These are phyloP conservation scores for Ecdyonurus torrentis DNA, from an alignment of 2,888 invertebrate genomes.

Conservation along the genomic window DNA sequence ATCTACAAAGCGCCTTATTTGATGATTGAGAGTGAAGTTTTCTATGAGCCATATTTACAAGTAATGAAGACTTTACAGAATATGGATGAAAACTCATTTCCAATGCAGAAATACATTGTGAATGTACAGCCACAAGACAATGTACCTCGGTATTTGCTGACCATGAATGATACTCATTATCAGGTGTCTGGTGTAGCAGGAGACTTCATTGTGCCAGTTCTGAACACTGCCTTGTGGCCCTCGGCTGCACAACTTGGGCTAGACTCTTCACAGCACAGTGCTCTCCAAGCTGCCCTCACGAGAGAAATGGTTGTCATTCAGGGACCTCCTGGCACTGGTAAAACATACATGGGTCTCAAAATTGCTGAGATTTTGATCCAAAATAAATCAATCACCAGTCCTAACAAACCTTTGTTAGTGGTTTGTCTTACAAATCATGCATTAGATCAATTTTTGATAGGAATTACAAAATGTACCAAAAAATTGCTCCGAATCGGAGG, in stretches of 20 bases:
- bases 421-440: conserved; percentile 78
- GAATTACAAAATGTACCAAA: conserved; percentile 37
- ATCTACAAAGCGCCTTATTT: not conserved
- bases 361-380: conserved; percentile 47
- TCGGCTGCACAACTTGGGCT: conserved; percentile 29
- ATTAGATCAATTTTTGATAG: conserved; percentile 68
- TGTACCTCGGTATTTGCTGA: conserved; percentile 26
- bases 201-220: conserved; percentile 4
- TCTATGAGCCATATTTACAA: conserved; percentile 59
- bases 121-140: conserved; percentile 24
- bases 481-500: conserved; percentile 51
- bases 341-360: conserved; percentile 63
- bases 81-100: conserved; percentile 37
- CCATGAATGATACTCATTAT: not conserved
- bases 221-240: conserved; percentile 28
- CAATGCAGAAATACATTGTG: conserved; percentile 51
- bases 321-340: conserved; percentile 80
- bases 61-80: conserved; percentile 42
- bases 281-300: conserved; percentile 48
- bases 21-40: conserved; percentile 63
- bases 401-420: conserved; percentile 47
- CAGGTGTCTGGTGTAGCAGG: not conserved
- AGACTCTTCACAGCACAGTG: conserved; percentile 47
- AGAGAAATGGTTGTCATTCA: conserved; percentile 62
- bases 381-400: conserved; percentile 25